Base-by-base conservation (phyloP, 2,113 vertebrate species). In the Laterallus jamaicensis region DNA sequence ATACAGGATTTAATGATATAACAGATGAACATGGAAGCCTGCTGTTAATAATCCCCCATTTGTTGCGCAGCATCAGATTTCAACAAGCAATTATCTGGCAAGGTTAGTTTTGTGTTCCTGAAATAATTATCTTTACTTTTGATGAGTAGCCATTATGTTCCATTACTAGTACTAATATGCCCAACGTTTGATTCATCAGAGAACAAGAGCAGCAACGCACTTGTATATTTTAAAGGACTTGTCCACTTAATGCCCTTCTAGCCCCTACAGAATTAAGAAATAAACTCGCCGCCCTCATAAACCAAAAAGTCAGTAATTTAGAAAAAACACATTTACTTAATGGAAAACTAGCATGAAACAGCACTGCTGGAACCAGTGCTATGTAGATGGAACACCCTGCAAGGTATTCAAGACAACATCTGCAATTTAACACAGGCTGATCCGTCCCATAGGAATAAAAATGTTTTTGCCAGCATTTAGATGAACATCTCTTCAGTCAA, bases 51-150 rank as follows among this genome's bases (percentile, higher is more conserved):
- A 91, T 59, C 35, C 19, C 56, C 84, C 81, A 96, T 93, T 96
- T 97, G 89, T 81, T 92, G 90, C 67, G 47, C 31, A 92, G 93
- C 82, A 91, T 97, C 96, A 93, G 66, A 92, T 97, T 97, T 97
- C 97, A 97, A 88, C 56, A 96, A 96, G 95, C 95, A 97, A 96
- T 96, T 95, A 95, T 82, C 55, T 92, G 56, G 71, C 87, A 89
- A 82, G 56, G 74, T 85, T 86, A 94, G 69, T 89, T 96, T 76
- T 93, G 88, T 55, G 59, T 74, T 94, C 52, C 88, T 82, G 74
- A 90, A 93, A 95, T 91, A 93, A 93, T 95, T 88, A 82, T 37
- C 74, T 95, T 96, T 94, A 91, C 80, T 94, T 94, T 73, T 88
- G 85, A 93, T 55, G 39, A 95, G 81, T 5, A 83, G 62, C 78